Base-by-base conservation (phyloP, 2,797 vertebrate species). In the Pipistrellus pygmaeus region DNA sequence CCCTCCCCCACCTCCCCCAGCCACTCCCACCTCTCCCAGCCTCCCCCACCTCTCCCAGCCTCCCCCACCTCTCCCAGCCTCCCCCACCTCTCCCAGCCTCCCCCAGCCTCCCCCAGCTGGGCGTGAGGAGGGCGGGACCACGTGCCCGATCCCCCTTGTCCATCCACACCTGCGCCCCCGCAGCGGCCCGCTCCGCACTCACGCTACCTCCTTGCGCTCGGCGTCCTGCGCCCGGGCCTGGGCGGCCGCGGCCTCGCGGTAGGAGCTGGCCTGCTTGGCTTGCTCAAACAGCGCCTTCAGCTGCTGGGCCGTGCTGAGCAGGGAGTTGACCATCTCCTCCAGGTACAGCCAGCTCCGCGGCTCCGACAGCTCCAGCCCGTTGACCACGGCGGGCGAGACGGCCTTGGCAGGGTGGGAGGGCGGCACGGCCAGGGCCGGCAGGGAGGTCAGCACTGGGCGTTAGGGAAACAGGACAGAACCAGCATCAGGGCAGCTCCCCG, bases 221-320 rank as follows among this genome's bases (percentile, higher is more conserved):
- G 82, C 77, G 0, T 84, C 97, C 66, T 98, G 98, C 6, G 96
- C 97, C 96, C 96, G 97, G 44, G 98, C 98, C 78, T 98, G 98
- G 0, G 97, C 97, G 32, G 94, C 96, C 0, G 98, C 98, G 0
- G 98, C 98, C 62, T 98, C 98, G 0, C 98, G 97, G 91, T 97
- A 97, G 85, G 98, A 98, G 97, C 98, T 98, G 97, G 98, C 98
- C 96, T 98, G 99, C 85, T 99, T 99, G 94, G 99, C 99, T 97
- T 99, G 99, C 57, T 99, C 99, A 0, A 99, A 99, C 69, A 99
- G 97, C 0, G 97, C 98, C 98, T 99, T 99, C 95, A 99, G 98
- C 96, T 99, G 99, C 98, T 99, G 99, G 0, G 99, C 99, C 0
- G 99, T 99, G 98, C 10, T 99, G 95, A 99, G 98, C 97, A 99